These are phyloP conservation scores for Lateolabrax maculatus DNA, from an alignment of 2,797 vertebrate species.

Conservation along the genomic window DNA sequence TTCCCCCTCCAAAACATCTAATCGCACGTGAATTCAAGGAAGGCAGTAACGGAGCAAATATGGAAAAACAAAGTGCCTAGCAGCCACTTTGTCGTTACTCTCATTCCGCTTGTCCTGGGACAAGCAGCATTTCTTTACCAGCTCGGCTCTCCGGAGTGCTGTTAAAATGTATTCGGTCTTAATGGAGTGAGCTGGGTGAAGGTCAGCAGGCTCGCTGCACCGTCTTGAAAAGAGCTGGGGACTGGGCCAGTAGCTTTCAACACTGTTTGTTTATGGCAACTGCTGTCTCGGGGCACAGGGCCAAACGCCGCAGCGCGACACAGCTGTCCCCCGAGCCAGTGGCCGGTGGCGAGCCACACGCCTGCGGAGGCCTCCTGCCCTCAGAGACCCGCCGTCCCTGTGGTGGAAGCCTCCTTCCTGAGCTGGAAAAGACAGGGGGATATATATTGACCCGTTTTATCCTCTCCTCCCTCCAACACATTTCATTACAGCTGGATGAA, in stretches of 20 bases:
- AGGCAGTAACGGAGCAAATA: neutral
- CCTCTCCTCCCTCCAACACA: slow-evolving; percentile 35
- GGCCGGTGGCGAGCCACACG: slow-evolving; percentile 67
- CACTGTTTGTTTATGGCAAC: slow-evolving; percentile 83
- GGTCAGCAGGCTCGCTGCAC: slow-evolving; percentile 44
- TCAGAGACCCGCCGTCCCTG: slow-evolving; percentile 58
- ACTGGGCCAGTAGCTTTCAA: slow-evolving; percentile 76
- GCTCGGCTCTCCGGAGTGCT: slow-evolving; percentile 25
- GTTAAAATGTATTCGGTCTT: slow-evolving; percentile 56
- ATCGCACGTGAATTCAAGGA: neutral
- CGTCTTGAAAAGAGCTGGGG: slow-evolving; percentile 66
- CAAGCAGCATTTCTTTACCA: slow-evolving; percentile 34
- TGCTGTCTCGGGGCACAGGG: slow-evolving; percentile 72
- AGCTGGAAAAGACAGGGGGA: slow-evolving; percentile 20
- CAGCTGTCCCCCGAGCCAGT: slow-evolving; percentile 72
- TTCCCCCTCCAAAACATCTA: neutral
- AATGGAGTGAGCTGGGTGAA: slow-evolving; percentile 60
- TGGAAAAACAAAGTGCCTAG: slow-evolving; percentile 15
- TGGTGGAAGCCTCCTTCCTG: slow-evolving; percentile 54
- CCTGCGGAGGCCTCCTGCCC: slow-evolving; percentile 56
- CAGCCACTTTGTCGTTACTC: slow-evolving; percentile 29
- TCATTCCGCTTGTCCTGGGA: slow-evolving; percentile 19
- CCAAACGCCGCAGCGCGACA: slow-evolving; percentile 70
- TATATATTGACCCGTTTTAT: slow-evolving; percentile 26
- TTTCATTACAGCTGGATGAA: slow-evolving; percentile 73